phyloP scores from a whole-genome alignment of 2,888 invertebrate species.

The Parnassius orleans region DNA sequence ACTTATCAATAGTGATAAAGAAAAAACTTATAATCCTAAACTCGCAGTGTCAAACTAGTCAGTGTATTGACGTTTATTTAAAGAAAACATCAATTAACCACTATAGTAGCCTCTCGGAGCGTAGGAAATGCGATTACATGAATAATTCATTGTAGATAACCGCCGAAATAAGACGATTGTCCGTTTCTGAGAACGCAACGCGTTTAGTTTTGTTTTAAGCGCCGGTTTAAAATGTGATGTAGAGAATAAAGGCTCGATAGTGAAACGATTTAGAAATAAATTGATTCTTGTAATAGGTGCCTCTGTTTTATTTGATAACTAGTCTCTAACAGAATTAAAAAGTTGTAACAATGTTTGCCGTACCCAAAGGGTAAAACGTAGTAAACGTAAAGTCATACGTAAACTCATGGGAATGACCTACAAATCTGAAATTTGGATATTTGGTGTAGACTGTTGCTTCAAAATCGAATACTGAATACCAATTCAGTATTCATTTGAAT shows the following conservation, averaged over 20 bases:
- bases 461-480: no score
- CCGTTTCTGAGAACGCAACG: constrained; percentile 57
- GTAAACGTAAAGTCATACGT: no score
- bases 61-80: constrained; percentile 10
- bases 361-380: no score
- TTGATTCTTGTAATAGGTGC: not conserved
- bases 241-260: not conserved
- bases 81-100: constrained; percentile 44
- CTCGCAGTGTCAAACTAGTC: constrained; percentile 1
- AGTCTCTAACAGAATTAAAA: no score
- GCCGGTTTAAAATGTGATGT: constrained; percentile 15
- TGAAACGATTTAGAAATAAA: not conserved
- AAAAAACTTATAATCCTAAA: not conserved
- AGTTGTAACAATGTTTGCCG: no score
- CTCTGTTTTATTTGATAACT: not conserved
- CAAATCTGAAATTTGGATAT: no score
- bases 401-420: no score
- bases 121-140: constrained; percentile 67
- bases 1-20: not conserved
- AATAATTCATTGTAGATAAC: constrained; percentile 70
- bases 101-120: constrained; percentile 48
- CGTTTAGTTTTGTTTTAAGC: constrained; percentile 47
- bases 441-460: no score
- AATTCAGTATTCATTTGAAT: no score
- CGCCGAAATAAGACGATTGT: constrained; percentile 71